Evolutionary conservation across 2,797 vertebrate species (phyloP).

Genomic region (Chloroceryle inda): DNA sequence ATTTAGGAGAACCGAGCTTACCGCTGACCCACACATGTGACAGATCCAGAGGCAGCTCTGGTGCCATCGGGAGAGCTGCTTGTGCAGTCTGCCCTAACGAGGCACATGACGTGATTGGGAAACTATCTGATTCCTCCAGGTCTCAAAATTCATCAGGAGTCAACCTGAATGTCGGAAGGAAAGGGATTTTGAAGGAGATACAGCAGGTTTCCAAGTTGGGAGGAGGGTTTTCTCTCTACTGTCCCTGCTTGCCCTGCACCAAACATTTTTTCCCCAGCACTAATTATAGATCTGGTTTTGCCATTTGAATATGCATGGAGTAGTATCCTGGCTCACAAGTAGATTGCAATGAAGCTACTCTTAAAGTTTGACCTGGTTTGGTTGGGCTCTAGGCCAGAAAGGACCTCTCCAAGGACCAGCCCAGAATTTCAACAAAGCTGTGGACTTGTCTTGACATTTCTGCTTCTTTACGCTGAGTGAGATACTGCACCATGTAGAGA

Average conservation of each 20-base stretch:
- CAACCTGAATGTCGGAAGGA: conserved; percentile 70
- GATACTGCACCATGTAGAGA: background rate
- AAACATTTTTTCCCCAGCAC: background rate
- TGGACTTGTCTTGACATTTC: background rate
- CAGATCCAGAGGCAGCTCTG: conserved; percentile 43
- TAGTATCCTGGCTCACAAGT: background rate
- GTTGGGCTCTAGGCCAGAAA: background rate
- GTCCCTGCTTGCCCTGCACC: conserved; percentile 52
- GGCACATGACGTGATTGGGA: conserved; percentile 67
- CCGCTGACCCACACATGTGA: conserved; percentile 59
- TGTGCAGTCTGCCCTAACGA: conserved; percentile 1
- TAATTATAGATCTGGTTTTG: conserved; percentile 59
- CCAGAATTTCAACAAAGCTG: background rate
- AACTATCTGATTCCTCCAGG: conserved; percentile 73
- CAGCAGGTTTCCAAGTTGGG: background rate
- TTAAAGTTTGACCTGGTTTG: background rate
- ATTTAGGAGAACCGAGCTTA: conserved; percentile 61
- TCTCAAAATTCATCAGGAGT: conserved; percentile 75
- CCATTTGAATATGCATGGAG: conserved; percentile 28
- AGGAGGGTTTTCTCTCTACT: conserved; percentile 25
- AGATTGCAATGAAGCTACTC: background rate
- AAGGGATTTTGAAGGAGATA: conserved; percentile 69
- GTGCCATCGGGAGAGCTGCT: conserved; percentile 27
- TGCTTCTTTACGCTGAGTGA: background rate
- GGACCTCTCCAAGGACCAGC: background rate